Evolutionary conservation across 35 echinoderm and acorn worm genomes (phyloP).

Genomic region (Apostichopus californicus): DNA sequence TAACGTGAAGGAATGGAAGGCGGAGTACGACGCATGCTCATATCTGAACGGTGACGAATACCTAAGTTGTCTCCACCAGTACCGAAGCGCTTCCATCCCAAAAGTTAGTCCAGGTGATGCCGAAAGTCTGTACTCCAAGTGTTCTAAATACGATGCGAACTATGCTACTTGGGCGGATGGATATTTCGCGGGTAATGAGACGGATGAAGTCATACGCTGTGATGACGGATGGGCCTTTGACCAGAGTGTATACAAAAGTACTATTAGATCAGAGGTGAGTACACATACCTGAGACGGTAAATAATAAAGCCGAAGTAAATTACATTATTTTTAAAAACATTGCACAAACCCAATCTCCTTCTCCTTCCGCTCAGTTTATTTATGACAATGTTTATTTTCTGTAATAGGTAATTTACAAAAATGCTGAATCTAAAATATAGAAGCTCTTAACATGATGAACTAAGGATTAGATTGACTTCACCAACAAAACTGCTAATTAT

Average conservation of each 20-base stretch:
- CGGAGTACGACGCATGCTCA: background rate
- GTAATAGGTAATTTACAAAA: no score
- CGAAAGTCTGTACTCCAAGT: background rate
- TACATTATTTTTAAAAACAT: no score
- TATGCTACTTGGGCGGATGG: background rate
- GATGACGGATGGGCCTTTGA: conserved; percentile 57
- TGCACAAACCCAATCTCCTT: no score
- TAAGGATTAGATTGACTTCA: no score
- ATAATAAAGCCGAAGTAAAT: no score
- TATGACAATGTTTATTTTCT: no score
- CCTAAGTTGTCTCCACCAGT: conserved; percentile 13
- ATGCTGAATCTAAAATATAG: no score
- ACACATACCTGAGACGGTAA: background rate
- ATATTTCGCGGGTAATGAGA: conserved; percentile 16
- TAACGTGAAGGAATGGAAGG: conserved; percentile 24
- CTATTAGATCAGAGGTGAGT: conserved; percentile 52
- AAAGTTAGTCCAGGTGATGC: background rate
- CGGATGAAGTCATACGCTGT: conserved; percentile 31
- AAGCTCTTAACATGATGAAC: no score
- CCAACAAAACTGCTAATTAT: no score
- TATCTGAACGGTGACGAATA: background rate
- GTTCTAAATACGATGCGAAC: conserved; percentile 21
- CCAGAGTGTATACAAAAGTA: conserved; percentile 39
- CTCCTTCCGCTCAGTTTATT: no score
- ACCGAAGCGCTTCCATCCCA: conserved; percentile 31